phyloP scores from a whole-genome alignment of 1,140 invertebrate genomes.

The Bombus superbus region DNA sequence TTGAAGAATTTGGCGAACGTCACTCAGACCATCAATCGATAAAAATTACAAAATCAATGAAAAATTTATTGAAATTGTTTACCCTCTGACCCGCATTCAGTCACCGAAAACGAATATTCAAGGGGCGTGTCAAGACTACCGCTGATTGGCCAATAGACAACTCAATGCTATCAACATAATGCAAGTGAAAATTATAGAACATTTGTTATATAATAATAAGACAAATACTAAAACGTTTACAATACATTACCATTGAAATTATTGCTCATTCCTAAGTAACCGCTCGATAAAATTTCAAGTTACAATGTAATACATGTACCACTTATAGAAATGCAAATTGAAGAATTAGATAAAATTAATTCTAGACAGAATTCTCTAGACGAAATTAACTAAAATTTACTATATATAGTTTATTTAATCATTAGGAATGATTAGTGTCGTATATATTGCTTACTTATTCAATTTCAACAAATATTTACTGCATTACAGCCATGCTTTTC shows the following conservation, averaged over 20 bases:
- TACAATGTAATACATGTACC: neutral
- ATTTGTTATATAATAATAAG: neutral
- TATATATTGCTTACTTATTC: neutral
- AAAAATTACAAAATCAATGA: conserved; percentile 43
- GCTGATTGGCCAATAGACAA: conserved; percentile 27
- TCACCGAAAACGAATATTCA: conserved; percentile 52
- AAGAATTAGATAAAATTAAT: neutral
- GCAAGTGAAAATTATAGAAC: neutral
- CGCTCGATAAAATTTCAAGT: neutral
- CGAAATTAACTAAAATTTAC: neutral
- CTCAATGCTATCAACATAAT: conserved; percentile 43
- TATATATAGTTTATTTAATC: neutral
- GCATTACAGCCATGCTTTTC: neutral
- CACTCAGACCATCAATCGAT: conserved; percentile 47
- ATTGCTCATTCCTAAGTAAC: neutral
- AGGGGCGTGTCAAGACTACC: conserved; percentile 49
- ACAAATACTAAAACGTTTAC: neutral
- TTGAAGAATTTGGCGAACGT: conserved; percentile 10
- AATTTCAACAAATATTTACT: neutral
- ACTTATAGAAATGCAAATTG: neutral
- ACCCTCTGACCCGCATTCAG: conserved; percentile 44
- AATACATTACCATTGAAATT: neutral
- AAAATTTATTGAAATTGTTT: conserved; percentile 52
- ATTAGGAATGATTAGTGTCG: neutral
- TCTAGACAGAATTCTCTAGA: neutral